These are phyloP conservation scores for Alviniconcha marisindica DNA, from an alignment of 1,140 invertebrate genomes.

Conservation along the genomic window DNA sequence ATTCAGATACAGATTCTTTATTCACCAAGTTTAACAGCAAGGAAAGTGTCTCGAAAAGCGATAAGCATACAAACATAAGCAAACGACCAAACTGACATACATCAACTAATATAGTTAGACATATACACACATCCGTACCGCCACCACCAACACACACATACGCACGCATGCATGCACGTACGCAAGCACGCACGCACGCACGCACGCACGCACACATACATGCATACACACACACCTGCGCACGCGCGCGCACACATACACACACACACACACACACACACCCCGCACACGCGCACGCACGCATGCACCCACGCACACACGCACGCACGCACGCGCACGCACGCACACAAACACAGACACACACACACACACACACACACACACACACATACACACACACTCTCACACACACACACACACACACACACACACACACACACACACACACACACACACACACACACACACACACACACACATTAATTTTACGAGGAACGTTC, in stretches of 20 bases:
- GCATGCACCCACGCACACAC: not conserved
- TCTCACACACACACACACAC: not conserved
- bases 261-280: slow-evolving; percentile 21
- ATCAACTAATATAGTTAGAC: too few relatives aligned
- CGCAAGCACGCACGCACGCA: not conserved
- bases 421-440: slow-evolving; percentile 13
- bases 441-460: slow-evolving; percentile 13
- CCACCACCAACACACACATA: too few relatives aligned
- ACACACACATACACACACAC: slow-evolving; percentile 14
- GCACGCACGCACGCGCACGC: not conserved
- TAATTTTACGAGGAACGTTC: too few relatives aligned
- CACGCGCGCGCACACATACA: slow-evolving; percentile 5
- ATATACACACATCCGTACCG: too few relatives aligned
- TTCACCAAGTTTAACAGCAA: too few relatives aligned
- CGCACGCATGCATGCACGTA: not conserved
- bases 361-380: slow-evolving; percentile 12
- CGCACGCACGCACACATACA: not conserved
- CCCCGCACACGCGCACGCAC: not conserved
- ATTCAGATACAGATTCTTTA: too few relatives aligned
- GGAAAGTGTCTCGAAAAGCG: too few relatives aligned
- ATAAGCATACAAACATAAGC: too few relatives aligned
- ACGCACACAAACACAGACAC: not conserved
- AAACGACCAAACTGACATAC: too few relatives aligned
- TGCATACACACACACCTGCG: not conserved
- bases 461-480: slow-evolving; percentile 10